Evolutionary conservation across 2,888 invertebrate genomes (phyloP).

Genomic region (Ceramica pisi): DNA sequence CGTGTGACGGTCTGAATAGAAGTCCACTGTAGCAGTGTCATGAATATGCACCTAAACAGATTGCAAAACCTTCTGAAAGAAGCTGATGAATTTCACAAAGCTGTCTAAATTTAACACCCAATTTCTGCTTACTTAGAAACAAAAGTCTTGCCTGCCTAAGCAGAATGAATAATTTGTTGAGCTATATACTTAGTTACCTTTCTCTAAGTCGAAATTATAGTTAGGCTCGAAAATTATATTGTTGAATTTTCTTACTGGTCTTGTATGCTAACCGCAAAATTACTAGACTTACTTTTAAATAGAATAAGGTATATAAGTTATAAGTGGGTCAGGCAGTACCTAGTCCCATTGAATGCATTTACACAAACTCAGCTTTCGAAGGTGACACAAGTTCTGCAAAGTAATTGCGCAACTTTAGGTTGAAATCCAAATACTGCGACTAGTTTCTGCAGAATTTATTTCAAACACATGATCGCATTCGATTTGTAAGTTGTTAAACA

Average conservation of each 20-base stretch:
- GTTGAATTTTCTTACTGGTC: background rate
- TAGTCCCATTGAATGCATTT: conserved; percentile 41
- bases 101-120: background rate
- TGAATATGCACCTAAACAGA: background rate
- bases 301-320: conserved; percentile 3
- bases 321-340: conserved; percentile 42
- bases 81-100: background rate
- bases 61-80: conserved; percentile 1
- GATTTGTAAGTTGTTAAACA: conserved; percentile 33
- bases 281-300: conserved; percentile 22
- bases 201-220: background rate
- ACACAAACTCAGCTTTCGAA: conserved; percentile 47
- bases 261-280: conserved; percentile 1
- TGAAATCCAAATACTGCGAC: conserved; percentile 30
- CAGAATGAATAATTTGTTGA: background rate
- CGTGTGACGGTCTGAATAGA: too few relatives aligned
- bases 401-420: conserved; percentile 48
- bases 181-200: background rate
- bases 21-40: background rate
- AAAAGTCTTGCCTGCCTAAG: background rate
- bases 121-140: background rate
- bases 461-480: conserved; percentile 14
- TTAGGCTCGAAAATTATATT: background rate
- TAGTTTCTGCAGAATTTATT: conserved; percentile 31
- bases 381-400: conserved; percentile 49